Evolutionary conservation across 2,888 invertebrate genomes (phyloP), one percentile per base, ranked within the genome.

Genomic region (Biston betularia): DNA sequence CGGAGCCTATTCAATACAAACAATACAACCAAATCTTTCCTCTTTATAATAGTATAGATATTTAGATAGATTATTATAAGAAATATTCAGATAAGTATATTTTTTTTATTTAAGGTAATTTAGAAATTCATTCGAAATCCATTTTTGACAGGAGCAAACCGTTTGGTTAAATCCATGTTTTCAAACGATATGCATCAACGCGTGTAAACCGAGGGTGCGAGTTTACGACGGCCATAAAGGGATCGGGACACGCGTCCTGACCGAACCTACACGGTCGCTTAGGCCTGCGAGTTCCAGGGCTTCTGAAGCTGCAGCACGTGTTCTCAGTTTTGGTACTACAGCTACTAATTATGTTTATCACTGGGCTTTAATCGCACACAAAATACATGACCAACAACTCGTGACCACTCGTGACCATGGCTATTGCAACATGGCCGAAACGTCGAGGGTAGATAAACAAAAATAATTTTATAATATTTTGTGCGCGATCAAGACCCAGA

Each of bases 141-240:
- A 8, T 7, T 15, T 34, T 8, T 10, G 12, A 34, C 33, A 33
- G 50, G 1, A 35, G n/a, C 50, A 35, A 50, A 53, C 52, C n/a
- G n/a, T 35, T 53, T 53, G 15, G 38, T 8, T n/a, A 38, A 15
- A 35, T 35, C 35, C 9, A 24, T 10, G 33, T 59, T 66, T 60
- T 45, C 35, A 38, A 66, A 60, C 12, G 40, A 74, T 70, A 59
- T 61, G 64, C 59, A 63, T 57, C 8, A 44, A 42, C 24, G n/a
- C 24, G 12, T 40, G 12, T 35, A 15, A 10, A 44, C 65, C 64
- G 50, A 64, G 68, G 71, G 70, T 64, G 71, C 52, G 53, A 73
- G 69, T 68, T 73, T 67, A 72, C 68, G 72, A 64, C 61, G 63
- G 52, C 64, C 72, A 74, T 72, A 75, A 73, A 77, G 75, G 76